Conservation (phyloP, 2,888 invertebrate genomes). For the Cryptus viduatorius region DNA sequence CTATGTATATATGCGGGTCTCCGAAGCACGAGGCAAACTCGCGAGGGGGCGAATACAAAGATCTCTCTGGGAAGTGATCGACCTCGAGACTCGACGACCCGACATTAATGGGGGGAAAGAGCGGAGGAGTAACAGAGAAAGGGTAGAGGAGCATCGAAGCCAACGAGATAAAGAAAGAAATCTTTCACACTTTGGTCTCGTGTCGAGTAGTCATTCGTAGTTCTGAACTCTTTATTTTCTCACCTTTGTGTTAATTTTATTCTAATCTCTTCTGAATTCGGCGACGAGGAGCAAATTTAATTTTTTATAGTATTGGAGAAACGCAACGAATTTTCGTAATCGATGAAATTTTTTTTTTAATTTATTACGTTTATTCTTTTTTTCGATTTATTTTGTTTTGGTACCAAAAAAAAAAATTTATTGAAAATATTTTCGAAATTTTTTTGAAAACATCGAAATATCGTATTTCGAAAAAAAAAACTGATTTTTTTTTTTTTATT, state of each 20-base stretch:
- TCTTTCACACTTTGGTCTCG: slow-evolving; percentile 28
- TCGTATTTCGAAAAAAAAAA: too few relatives aligned
- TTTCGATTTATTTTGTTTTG: too few relatives aligned
- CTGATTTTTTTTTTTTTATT: too few relatives aligned
- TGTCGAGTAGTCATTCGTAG: background rate
- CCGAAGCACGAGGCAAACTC: slow-evolving; percentile 27
- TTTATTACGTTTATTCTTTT: too few relatives aligned
- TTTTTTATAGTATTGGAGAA: too few relatives aligned
- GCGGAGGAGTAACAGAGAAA: background rate
- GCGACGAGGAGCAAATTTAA: too few relatives aligned
- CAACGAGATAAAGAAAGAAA: slow-evolving; percentile 32
- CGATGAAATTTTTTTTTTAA: too few relatives aligned
- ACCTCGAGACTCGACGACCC: slow-evolving; percentile 50
- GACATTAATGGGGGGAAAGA: slow-evolving; percentile 23
- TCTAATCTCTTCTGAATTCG: background rate
- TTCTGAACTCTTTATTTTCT: slow-evolving; percentile 1
- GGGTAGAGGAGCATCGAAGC: background rate
- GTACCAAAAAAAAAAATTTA: too few relatives aligned
- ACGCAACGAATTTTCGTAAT: too few relatives aligned
- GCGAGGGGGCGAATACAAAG: slow-evolving; percentile 38
- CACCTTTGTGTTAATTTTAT: slow-evolving; percentile 1
- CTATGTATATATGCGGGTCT: slow-evolving; percentile 2
- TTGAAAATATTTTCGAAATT: too few relatives aligned
- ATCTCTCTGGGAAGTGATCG: slow-evolving; percentile 51
- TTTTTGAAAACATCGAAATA: too few relatives aligned